Evolutionary conservation across 2,797 vertebrate genomes (phyloP), one percentile per base, ranked within the genome.

Genomic region (Ptychobarbus kaznakovi): DNA sequence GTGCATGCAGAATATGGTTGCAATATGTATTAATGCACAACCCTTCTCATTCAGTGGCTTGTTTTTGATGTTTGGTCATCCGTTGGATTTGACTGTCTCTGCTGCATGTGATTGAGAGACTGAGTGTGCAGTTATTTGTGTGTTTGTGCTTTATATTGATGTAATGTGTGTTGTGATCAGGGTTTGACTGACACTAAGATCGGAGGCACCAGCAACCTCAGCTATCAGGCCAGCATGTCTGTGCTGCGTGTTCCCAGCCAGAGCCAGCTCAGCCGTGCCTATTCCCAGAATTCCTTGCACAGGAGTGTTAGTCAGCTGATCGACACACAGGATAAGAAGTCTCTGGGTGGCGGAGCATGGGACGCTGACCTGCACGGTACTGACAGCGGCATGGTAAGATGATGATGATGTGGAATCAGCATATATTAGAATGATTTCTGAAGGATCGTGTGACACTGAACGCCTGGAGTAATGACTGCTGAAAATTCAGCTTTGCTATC

Each of bases 291-390:
- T 69, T 95, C 97, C 51, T 93, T 99, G 66, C 97, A 97, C 44
- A 95, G 95, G 84, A 99, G 98, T 0, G 93, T 97, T 91, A 99
- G 97, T 90, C 97, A 99, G 90, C 95, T 98, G 83, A 95, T 97
- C 10, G 92, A 93, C 79, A 88, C 91, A 28, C 93, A 93, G 0
- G 95, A 98, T 92, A 96, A 95, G 90, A 98, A 97, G 90, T 95
- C 63, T 66, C 28, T 66, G 63, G 63, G 63, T 3, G 63, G 28
- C 4, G 63, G 63, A 35, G 63, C 95, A 25, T 99, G 97, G 97
- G 96, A 97, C 86, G 93, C 96, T 51, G 91, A 94, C 81, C 49
- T 94, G 88, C 92, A 95, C 70, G 96, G 95, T 80, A 96, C 96
- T 5, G 95, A 96, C 66, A 92, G 94, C 8, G 89, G 96, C 85